These are phyloP conservation scores for Agonopterix heracliana DNA, from an alignment of 2,888 invertebrate genomes.

Conservation along the genomic window DNA sequence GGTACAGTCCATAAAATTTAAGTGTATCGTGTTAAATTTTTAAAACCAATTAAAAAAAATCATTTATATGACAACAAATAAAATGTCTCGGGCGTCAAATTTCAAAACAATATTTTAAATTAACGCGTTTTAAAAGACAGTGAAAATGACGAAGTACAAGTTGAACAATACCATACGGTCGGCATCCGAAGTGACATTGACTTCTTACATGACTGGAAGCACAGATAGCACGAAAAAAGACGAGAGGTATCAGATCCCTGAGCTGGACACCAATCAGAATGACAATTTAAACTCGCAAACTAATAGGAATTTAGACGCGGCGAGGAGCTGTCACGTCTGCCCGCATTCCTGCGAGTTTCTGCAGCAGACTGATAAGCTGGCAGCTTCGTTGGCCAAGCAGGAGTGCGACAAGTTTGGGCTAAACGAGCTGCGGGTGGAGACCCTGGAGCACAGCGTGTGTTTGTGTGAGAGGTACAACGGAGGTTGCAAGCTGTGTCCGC, in stretches of 20 bases:
- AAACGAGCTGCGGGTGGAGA: constrained; percentile 60
- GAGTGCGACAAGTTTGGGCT: constrained; percentile 52
- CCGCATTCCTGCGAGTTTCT: constrained; percentile 50
- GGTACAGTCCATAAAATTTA: no score
- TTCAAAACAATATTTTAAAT: constrained; percentile 54
- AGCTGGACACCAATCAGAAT: constrained; percentile 48
- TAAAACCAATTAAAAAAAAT: no score
- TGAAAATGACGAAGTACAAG: constrained; percentile 74
- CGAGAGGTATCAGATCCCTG: constrained; percentile 34
- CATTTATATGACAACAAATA: constrained; percentile 15
- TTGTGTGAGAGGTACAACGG: constrained; percentile 66
- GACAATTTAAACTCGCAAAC: constrained; percentile 40
- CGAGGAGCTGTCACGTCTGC: constrained; percentile 42
- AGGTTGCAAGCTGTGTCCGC: constrained; percentile 64
- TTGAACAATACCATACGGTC: constrained; percentile 61
- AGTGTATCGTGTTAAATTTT: no score
- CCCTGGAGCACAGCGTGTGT: constrained; percentile 51
- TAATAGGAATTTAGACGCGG: constrained; percentile 44
- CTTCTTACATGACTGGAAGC: constrained; percentile 59
- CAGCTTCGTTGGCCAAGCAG: constrained; percentile 47
- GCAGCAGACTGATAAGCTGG: constrained; percentile 41
- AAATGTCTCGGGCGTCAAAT: constrained; percentile 56
- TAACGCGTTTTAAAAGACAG: no score
- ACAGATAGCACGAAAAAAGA: constrained; percentile 37
- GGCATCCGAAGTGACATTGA: constrained; percentile 62